Evolutionary conservation across 2,113 vertebrate genomes (phyloP), one percentile per base, ranked within the genome.

Genomic region (Synchiropus splendidus): DNA sequence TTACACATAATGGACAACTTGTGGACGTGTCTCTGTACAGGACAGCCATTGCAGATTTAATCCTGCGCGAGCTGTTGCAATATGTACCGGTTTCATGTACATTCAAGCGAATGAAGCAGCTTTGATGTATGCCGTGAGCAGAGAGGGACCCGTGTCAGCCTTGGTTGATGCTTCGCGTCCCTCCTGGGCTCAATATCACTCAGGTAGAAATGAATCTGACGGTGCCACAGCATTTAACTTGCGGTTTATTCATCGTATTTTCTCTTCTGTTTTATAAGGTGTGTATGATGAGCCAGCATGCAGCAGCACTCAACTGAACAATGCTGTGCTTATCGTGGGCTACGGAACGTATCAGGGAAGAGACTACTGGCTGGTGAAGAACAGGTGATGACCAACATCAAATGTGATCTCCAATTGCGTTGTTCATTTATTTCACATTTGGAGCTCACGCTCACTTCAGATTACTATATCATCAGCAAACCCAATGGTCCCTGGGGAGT

Each of bases 301-400:
- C 54, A 85, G 83, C 67, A 81, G 75, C 55, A n/a, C 15, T 1
- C 39, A 54, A 0, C n/a, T 85, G 55, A 48, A 85, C 60, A 85
- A 88, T 3, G 85, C 41, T 1, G 82, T 88, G 0, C 58, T 88
- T 48, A 82, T 39, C 38, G 78, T 87, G 16, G 86, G 86, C n/a
- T 87, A 88, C 1, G 72, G 79, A 38, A 63, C 30, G 12, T 36
- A 77, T 0, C 44, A 32, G 1, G 56, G 66, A 31, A 10, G 30
- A 0, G 78, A 85, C 65, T 87, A 76, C 15, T 88, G 86, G 86
- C 59, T 88, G 42, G 77, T 88, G 10, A 88, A 88, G 58, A 88
- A 86, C 82, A 88, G 86, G 86, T 88, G 31, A 45, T 18, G 8
- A 16, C 2, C 8, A 13, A 27, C 21, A 4, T 27, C 8, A 8